Evolutionary conservation across 2,113 vertebrate species (phyloP).

Genomic region (Campylorhamphus procurvoides): DNA sequence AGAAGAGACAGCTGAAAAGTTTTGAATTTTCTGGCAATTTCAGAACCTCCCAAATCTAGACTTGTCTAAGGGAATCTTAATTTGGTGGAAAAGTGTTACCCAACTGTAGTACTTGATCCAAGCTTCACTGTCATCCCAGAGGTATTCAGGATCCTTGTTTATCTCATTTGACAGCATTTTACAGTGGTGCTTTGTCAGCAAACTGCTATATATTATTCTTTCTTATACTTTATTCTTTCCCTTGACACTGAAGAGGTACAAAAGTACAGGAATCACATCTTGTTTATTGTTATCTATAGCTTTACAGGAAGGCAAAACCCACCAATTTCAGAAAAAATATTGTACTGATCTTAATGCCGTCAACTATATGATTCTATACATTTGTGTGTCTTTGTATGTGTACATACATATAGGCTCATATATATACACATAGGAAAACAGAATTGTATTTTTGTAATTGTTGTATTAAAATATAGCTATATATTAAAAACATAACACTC

Average conservation of each 20-base stretch:
- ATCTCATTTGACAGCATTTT: background rate
- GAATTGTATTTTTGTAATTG: background rate
- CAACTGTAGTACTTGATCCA: background rate
- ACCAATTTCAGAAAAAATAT: background rate
- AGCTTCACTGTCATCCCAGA: background rate
- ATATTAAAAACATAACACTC: background rate
- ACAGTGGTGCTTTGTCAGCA: background rate
- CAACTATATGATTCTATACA: background rate
- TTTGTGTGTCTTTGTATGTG: background rate
- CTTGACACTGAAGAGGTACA: background rate
- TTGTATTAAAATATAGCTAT: too few relatives aligned
- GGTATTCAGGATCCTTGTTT: background rate
- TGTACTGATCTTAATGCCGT: background rate
- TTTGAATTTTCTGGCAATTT: background rate
- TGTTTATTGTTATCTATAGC: background rate
- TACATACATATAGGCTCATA: background rate
- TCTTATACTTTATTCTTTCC: background rate
- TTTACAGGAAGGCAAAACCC: background rate
- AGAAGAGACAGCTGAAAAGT: background rate
- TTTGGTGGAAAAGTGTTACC: background rate
- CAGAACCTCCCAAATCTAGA: background rate
- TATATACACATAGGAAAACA: background rate
- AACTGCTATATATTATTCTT: background rate
- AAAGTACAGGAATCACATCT: background rate
- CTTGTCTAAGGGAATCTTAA: background rate